Conservation (phyloP, 2,797 vertebrate genomes). For the Anguilla pacifica region DNA sequence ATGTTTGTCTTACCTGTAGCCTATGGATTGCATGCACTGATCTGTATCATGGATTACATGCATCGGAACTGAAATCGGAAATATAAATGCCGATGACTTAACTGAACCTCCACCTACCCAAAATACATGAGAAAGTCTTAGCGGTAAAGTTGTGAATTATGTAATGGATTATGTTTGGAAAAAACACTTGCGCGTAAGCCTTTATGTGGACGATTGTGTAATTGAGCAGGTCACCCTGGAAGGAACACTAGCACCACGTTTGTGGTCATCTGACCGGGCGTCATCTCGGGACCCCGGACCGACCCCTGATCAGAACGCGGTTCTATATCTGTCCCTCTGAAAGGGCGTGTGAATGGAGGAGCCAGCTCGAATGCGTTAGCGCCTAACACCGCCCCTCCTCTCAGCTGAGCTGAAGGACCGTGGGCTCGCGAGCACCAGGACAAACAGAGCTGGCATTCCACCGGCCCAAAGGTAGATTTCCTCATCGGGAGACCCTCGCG, state of each 20-base stretch:
- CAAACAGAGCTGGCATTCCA: conserved; percentile 21
- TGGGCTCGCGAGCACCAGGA: background rate
- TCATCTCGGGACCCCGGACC: background rate
- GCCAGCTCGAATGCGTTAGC: background rate
- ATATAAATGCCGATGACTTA: background rate
- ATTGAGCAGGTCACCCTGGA: background rate
- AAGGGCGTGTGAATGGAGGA: background rate
- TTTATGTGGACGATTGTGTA: background rate
- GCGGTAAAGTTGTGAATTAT: background rate
- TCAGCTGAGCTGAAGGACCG: background rate
- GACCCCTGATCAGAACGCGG: background rate
- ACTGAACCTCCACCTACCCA: background rate
- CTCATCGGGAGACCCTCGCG: background rate
- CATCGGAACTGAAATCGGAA: background rate
- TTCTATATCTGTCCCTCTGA: background rate
- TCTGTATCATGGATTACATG: background rate
- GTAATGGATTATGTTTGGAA: background rate
- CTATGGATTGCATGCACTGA: background rate
- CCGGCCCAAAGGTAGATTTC: conserved; percentile 31
- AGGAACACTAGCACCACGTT: background rate
- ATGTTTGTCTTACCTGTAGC: background rate
- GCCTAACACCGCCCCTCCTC: background rate
- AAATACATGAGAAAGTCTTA: background rate
- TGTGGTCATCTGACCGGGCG: background rate
- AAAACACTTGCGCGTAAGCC: background rate